Percentiles rank a stretch among this genome's conserved stretches.
Conservation (phyloP, 1,140 invertebrate genomes). For the Asbolus verrucosus region DNA sequence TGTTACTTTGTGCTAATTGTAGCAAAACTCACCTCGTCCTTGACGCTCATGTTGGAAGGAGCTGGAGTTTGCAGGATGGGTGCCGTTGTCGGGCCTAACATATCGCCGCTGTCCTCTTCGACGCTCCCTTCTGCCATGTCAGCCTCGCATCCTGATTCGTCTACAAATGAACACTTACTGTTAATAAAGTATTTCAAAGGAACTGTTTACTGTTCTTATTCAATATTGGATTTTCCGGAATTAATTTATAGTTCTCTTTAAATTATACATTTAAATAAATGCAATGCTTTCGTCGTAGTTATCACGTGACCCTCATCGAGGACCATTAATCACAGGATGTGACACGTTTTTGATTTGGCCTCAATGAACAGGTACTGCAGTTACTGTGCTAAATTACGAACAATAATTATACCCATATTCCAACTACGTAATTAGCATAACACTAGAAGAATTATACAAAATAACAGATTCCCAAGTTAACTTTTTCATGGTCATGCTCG, state of each 20-base stretch:
- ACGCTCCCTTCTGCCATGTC: slow-evolving; percentile 73
- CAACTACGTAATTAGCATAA: too few relatives aligned
- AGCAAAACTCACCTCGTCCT: slow-evolving; percentile 63
- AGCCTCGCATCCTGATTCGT: slow-evolving; percentile 78
- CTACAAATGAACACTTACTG: slow-evolving; percentile 62
- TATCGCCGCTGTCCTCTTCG: slow-evolving; percentile 67
- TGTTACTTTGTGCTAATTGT: too few relatives aligned
- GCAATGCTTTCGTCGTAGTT: slow-evolving; percentile 2
- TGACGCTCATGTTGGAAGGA: slow-evolving; percentile 59
- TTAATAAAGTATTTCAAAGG: too few relatives aligned
- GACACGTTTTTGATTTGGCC: slow-evolving; percentile 3
- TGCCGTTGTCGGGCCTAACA: slow-evolving; percentile 65
- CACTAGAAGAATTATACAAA: too few relatives aligned
- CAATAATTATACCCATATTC: background rate
- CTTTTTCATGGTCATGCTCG: too few relatives aligned
- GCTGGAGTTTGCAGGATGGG: slow-evolving; percentile 55
- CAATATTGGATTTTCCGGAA: too few relatives aligned
- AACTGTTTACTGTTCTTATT: too few relatives aligned
- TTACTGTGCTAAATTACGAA: background rate
- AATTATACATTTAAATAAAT: slow-evolving; percentile 10
- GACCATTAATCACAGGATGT: slow-evolving; percentile 20
- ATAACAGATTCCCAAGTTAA: too few relatives aligned
- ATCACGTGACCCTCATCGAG: slow-evolving; percentile 17
- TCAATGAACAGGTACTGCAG: slow-evolving; percentile 7
- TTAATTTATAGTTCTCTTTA: too few relatives aligned